Percentiles rank a stretch among this genome's conserved stretches.
Conservation (phyloP, 2,113 vertebrate species). For the Gallinago paraguaiae region DNA sequence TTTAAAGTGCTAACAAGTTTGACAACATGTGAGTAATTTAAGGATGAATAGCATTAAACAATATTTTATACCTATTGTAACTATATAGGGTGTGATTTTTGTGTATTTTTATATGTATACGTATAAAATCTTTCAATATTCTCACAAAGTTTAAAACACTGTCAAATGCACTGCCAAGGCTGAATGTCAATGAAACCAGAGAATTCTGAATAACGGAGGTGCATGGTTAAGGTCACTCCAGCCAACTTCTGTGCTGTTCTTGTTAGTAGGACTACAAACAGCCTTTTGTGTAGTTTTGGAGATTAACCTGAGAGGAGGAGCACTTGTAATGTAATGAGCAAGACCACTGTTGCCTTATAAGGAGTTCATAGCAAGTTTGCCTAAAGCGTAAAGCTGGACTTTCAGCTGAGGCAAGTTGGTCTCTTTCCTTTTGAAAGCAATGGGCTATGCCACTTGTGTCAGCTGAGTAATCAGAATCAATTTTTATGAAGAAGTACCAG, state of each 20-base stretch:
- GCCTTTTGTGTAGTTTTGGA: background rate
- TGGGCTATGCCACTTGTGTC: background rate
- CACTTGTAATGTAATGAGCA: background rate
- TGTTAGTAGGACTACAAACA: background rate
- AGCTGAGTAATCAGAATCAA: background rate
- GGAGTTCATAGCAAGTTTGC: background rate
- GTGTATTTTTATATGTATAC: background rate
- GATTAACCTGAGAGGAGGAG: background rate
- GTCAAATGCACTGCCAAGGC: background rate
- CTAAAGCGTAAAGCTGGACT: background rate
- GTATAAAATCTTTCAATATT: background rate
- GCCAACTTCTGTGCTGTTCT: background rate
- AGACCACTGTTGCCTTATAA: background rate
- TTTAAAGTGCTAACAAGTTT: background rate
- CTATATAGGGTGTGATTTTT: background rate
- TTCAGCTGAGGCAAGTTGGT: background rate
- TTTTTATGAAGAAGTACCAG: background rate
- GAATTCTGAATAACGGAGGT: background rate
- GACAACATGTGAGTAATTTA: background rate
- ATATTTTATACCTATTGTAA: background rate
- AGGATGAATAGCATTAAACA: background rate
- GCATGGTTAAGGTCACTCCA: background rate
- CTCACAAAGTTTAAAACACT: background rate
- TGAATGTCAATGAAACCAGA: slow-evolving; percentile 2
- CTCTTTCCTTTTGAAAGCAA: background rate